Percentiles rank a stretch among this genome's conserved stretches.
Evolutionary conservation across 1,140 invertebrate species (phyloP).

Genomic region (Phymorhynchus buccinoides): DNA sequence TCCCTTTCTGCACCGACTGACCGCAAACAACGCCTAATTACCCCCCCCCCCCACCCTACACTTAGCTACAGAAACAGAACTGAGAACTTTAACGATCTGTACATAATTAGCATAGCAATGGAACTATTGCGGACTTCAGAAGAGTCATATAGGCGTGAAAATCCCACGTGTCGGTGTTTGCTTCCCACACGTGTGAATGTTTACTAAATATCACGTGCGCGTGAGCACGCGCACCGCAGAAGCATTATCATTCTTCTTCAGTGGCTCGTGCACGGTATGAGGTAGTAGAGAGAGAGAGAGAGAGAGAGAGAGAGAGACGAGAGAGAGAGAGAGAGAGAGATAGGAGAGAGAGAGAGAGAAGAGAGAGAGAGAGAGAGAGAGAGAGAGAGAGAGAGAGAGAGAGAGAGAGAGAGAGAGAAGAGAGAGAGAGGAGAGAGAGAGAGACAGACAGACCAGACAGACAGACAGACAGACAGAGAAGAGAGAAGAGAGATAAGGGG

Average conservation of each 20-base stretch:
- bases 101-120: not conserved
- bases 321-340: too few species aligned
- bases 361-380: not conserved
- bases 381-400: not conserved
- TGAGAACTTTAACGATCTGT: not conserved
- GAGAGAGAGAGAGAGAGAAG: not conserved
- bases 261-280: not conserved
- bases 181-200: conserved; percentile 15
- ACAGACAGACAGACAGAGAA: not conserved
- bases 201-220: not conserved
- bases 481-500: too few species aligned
- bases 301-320: not conserved
- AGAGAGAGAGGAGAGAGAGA: not conserved
- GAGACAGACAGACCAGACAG: too few species aligned
- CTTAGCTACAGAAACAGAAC: not conserved
- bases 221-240: not conserved
- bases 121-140: not conserved
- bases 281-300: not conserved
- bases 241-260: too few species aligned
- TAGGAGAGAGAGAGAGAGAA: not conserved
- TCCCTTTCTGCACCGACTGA: too few species aligned
- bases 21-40: too few species aligned
- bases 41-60: too few species aligned
- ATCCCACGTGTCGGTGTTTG: not conserved
- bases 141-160: not conserved